phyloP scores from a whole-genome alignment of 2,797 vertebrate species.

The Crocidura indochinensis region DNA sequence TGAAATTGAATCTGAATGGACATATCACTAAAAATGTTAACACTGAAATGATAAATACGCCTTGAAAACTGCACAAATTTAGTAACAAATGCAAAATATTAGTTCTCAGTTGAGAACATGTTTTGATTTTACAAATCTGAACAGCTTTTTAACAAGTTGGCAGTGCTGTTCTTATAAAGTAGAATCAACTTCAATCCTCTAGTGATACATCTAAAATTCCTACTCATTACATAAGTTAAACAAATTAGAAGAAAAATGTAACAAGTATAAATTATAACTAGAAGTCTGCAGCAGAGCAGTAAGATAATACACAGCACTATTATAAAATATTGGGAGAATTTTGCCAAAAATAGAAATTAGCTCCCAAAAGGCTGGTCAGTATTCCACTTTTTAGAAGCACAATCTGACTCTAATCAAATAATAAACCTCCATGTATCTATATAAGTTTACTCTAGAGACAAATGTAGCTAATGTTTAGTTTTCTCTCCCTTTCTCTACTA shows the following conservation, averaged over 20 bases:
- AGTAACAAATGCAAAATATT: constrained; percentile 43
- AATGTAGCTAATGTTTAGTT: neutral
- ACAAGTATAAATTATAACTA: neutral
- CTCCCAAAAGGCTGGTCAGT: constrained; percentile 19
- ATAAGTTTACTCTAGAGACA: neutral
- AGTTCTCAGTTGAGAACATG: neutral
- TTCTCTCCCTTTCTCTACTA: constrained; percentile 54
- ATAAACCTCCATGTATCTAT: neutral
- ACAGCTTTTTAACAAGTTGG: constrained; percentile 23
- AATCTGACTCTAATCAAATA: constrained; percentile 45
- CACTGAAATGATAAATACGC: constrained; percentile 18
- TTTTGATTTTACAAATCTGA: constrained; percentile 56
- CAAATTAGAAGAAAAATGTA: constrained; percentile 11
- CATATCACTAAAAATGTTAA: constrained; percentile 39
- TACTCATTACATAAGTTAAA: constrained; percentile 25
- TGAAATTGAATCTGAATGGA: constrained; percentile 45
- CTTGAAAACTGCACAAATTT: constrained; percentile 52
- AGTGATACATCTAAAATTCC: constrained; percentile 14
- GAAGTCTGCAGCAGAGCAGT: constrained; percentile 9
- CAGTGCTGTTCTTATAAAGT: neutral
- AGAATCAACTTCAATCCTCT: neutral
- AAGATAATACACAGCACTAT: neutral
- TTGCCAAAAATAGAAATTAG: constrained; percentile 13
- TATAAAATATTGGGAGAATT: constrained; percentile 37
- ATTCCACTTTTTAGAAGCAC: constrained; percentile 31